Conservation (phyloP, 2,797 vertebrate species). For the Naso thynnoides region DNA sequence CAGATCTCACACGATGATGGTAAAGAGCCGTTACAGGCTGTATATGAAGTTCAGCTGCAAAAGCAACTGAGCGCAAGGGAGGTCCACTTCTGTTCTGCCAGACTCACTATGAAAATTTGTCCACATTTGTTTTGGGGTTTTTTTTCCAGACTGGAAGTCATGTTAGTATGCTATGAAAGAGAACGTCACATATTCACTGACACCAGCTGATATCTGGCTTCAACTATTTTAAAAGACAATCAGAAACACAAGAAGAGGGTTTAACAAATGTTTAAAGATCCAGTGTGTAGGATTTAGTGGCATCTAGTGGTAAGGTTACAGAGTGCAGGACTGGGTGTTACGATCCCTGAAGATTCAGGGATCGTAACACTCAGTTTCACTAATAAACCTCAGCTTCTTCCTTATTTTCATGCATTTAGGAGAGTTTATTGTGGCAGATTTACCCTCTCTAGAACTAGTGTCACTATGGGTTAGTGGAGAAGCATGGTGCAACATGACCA, state of each 20-base stretch:
- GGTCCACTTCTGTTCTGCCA: constrained; percentile 48
- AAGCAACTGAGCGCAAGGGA: constrained; percentile 55
- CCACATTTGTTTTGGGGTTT: constrained; percentile 40
- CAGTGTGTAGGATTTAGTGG: too few species aligned
- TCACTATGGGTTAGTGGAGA: too few species aligned
- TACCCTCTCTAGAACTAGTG: too few species aligned
- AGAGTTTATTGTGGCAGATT: too few species aligned
- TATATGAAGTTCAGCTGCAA: constrained; percentile 26
- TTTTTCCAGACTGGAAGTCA: constrained; percentile 22
- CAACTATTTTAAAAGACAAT: background rate
- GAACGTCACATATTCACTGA: background rate
- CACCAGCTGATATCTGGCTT: background rate
- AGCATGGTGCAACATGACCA: too few species aligned
- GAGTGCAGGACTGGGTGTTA: too few species aligned
- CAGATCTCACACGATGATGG: constrained; percentile 76
- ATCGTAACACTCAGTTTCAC: too few species aligned
- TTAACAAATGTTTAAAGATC: background rate
- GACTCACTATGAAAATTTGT: constrained; percentile 16
- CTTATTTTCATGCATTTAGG: too few species aligned
- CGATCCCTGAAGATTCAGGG: too few species aligned
- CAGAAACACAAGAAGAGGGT: background rate
- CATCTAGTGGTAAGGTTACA: too few species aligned
- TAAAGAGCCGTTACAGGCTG: constrained; percentile 47
- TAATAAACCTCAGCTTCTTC: too few species aligned
- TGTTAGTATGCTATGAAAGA: constrained; percentile 7